Percentiles rank a stretch among this genome's conserved stretches.
Evolutionary conservation across 1,140 invertebrate species (phyloP).

Genomic region (Oppia nitens): DNA sequence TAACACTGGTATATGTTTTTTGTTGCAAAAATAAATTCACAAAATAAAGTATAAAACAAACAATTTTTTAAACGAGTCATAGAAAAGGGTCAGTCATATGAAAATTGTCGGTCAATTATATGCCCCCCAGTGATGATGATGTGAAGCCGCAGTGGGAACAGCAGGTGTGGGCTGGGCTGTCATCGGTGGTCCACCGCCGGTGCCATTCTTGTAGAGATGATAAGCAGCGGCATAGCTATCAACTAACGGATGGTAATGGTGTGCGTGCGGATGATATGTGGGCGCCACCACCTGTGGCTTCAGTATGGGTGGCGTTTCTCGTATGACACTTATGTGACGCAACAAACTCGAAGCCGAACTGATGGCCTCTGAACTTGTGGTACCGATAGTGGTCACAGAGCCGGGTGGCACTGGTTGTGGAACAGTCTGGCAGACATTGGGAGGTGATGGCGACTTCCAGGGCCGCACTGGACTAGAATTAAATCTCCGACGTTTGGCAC

Average conservation of each 20-base stretch:
- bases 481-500: constrained; percentile 11
- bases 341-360: constrained; percentile 4
- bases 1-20: too few relatives aligned
- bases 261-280: neutral
- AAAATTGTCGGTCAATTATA: constrained; percentile 12
- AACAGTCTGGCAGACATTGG: neutral
- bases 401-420: neutral
- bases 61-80: too few relatives aligned
- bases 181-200: too few relatives aligned
- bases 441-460: constrained; percentile 17
- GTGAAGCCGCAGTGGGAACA: neutral
- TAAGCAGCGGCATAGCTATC: constrained; percentile 16
- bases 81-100: too few relatives aligned
- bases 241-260: constrained; percentile 10
- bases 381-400: neutral
- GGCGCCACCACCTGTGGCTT: constrained; percentile 16
- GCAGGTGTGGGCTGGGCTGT: neutral
- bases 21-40: too few relatives aligned
- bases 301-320: constrained; percentile 16
- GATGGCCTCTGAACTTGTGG: neutral
- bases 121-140: constrained; percentile 14
- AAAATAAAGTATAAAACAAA: too few relatives aligned
- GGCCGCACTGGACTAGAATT: constrained; percentile 19
- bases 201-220: constrained; percentile 8
- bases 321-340: constrained; percentile 17